Base-by-base conservation (phyloP, 2,797 vertebrate genomes). In the Falco novaeseelandiae region DNA sequence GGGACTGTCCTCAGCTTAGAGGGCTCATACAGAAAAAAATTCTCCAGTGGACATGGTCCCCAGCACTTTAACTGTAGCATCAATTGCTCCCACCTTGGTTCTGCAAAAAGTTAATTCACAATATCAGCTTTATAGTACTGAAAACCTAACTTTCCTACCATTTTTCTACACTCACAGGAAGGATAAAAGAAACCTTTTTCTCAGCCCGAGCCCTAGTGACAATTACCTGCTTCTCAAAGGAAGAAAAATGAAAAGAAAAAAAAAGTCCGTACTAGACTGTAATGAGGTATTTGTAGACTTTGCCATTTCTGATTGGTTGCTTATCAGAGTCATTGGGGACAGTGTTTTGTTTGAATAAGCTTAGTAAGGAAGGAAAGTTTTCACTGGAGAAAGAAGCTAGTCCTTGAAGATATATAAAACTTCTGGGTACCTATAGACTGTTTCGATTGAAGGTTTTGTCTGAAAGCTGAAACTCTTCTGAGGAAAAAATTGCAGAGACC, bases 31-130 rank as follows among this genome's bases (percentile, higher is more conserved):
- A 59, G 46, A 70, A 72, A 77, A 82, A 54, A 61, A 20, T 7
- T 83, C 10, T 65, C 19, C 15, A 49, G 7, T 0, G 0, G 11
- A 44, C 9, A 62, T 1, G 1, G 18, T 51, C 26, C 40, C 76
- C 49, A 58, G 61, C 40, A 72, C 4, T 74, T 91, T 32, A 66
- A 10, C 14, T 49, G 13, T 14, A 88, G 6, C 21, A 72, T 3
- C 38, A 67, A 32, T 23, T 63, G 6, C 4, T 83, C 15, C 19
- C 9, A 69, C 6, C 18, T 32, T 32, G 8, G 8, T 30, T 76
- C 52, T 87, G 30, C n/a, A 44, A 61, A 27, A 89, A 8, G 15
- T 42, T 66, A 89, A 76, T 84, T 6, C 9, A 69, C 10, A 55
- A 8, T 26, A 69, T 27, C 20, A 74, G 10, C 12, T 49, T 59